Percentiles rank a stretch among this genome's conserved stretches.
phyloP scores from a whole-genome alignment of 2,888 invertebrate species.

The Stramonita haemastoma region DNA sequence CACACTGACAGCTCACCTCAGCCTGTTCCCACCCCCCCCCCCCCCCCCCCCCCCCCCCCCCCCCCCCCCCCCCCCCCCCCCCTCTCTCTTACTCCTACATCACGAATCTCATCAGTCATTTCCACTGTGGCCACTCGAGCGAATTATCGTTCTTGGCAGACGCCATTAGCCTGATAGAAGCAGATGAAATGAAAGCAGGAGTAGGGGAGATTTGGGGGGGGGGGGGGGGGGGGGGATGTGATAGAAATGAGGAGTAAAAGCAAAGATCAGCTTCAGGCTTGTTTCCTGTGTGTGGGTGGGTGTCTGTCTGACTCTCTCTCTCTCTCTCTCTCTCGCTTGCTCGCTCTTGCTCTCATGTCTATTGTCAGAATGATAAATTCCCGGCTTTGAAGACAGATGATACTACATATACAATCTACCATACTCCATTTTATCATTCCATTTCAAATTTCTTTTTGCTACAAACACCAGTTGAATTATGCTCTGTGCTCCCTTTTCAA shows the following conservation, averaged over 20 bases:
- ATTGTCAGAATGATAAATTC: no score
- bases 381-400: no score
- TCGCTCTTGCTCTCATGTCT: neutral
- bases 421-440: neutral
- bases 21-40: neutral
- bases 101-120: neutral
- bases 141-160: no score
- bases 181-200: no score
- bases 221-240: no score
- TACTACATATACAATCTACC: neutral
- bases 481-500: neutral
- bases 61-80: neutral
- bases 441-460: neutral
- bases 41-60: neutral
- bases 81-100: neutral
- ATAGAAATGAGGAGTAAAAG: no score
- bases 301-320: neutral
- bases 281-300: no score
- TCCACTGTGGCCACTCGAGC: neutral
- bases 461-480: neutral
- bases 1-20: no score
- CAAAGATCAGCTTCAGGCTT: no score
- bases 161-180: no score
- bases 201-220: no score
- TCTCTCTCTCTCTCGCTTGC: slow-evolving; percentile 1